A percentile compares a stretch with the other conserved stretches of the same genome.
phyloP scores from a whole-genome alignment of 2,888 invertebrate genomes.

The Meteorus colon region DNA sequence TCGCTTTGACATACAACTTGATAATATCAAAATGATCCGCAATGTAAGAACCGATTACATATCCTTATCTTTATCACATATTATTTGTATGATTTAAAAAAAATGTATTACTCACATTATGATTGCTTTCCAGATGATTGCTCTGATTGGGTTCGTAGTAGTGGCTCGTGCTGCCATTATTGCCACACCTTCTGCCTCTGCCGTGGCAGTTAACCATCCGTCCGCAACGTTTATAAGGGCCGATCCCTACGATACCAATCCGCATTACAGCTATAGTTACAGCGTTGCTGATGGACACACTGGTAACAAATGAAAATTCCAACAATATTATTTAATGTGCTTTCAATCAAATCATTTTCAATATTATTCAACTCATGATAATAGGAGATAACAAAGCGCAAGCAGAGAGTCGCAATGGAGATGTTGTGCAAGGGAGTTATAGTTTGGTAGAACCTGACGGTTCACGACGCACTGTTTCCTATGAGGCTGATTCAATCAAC shows the following conservation, averaged over 20 bases:
- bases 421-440: constrained; percentile 68
- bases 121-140: constrained; percentile 53
- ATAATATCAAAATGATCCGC: constrained; percentile 56
- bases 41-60: constrained; percentile 58
- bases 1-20: constrained; percentile 42
- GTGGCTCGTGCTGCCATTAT: constrained; percentile 61
- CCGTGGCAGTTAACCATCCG: constrained; percentile 61
- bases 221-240: constrained; percentile 54
- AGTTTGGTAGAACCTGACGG: constrained; percentile 68
- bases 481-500: constrained; percentile 67
- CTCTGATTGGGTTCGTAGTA: constrained; percentile 58
- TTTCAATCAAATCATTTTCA: constrained; percentile 32
- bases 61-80: background rate
- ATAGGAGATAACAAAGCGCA: constrained; percentile 70
- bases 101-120: constrained; percentile 13
- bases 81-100: background rate
- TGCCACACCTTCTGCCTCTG: constrained; percentile 56
- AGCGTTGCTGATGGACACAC: constrained; percentile 67
- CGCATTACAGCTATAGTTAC: constrained; percentile 69
- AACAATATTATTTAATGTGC: no score
- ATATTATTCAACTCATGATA: constrained; percentile 17
- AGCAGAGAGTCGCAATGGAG: constrained; percentile 66
- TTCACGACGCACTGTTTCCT: constrained; percentile 64
- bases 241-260: constrained; percentile 65
- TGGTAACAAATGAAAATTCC: constrained; percentile 54